A percentile compares a stretch with the other conserved stretches of the same genome.
Evolutionary conservation across 2,113 vertebrate species (phyloP).

Genomic region (Progne subis): DNA sequence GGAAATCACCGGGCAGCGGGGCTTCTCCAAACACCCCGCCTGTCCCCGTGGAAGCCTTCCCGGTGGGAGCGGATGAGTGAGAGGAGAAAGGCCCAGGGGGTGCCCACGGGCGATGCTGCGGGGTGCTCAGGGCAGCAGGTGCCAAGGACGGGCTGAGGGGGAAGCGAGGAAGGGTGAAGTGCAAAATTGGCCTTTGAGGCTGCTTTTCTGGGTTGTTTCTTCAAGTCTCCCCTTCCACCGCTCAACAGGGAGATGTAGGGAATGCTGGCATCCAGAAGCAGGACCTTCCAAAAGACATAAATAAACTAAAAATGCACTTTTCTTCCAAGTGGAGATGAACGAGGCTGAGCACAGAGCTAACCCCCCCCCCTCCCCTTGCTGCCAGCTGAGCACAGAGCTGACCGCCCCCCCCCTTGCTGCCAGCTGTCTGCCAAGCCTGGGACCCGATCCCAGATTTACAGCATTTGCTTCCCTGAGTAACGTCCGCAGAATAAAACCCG

Average conservation of each 20-base stretch:
- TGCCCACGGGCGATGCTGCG: background rate
- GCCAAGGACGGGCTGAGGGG: background rate
- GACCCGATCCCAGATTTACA: background rate
- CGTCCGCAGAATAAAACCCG: background rate
- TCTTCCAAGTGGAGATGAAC: background rate
- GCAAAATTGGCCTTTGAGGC: background rate
- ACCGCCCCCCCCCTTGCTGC: background rate
- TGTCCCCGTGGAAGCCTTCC: background rate
- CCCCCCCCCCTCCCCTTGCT: background rate
- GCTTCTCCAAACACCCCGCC: background rate
- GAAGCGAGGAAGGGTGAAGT: background rate
- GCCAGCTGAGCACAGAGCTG: background rate
- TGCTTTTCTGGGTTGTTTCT: background rate
- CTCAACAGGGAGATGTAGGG: background rate
- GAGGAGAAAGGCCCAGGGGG: background rate
- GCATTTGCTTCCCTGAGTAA: background rate
- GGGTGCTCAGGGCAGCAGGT: background rate
- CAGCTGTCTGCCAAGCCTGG: conserved; percentile 13
- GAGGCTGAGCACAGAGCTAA: background rate
- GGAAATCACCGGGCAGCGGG: background rate
- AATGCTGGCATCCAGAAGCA: background rate
- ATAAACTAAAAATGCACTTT: background rate
- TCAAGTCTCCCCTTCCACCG: background rate
- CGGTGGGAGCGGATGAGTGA: accelerated
- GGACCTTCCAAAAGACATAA: background rate